Evolutionary conservation across 2,888 invertebrate species (phyloP).

Genomic region (Saturnia pavonia): DNA sequence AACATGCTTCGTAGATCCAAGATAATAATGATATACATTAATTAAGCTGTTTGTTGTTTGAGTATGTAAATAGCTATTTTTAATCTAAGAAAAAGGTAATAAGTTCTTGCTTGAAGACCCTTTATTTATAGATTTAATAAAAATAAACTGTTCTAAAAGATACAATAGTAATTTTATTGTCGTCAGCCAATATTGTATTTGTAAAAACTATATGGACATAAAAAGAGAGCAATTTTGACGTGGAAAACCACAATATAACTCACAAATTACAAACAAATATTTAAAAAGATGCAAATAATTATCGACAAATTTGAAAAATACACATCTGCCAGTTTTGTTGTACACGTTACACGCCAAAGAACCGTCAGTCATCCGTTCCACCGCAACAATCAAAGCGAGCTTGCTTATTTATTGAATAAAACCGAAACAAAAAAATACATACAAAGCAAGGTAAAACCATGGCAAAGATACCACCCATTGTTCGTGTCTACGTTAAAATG

Average conservation of each 20-base stretch:
- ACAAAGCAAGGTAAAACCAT: slow-evolving; percentile 1
- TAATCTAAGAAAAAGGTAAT: no score
- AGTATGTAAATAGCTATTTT: no score
- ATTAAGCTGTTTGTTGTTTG: no score
- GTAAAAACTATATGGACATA: no score
- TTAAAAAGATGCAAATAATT: neutral
- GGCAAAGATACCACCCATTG: slow-evolving; percentile 11
- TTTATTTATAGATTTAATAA: no score
- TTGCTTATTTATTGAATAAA: slow-evolving; percentile 10
- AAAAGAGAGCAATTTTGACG: no score
- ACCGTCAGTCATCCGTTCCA: slow-evolving; percentile 8
- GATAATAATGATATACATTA: no score
- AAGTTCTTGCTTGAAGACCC: no score
- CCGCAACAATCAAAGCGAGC: slow-evolving; percentile 13
- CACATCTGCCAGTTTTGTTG: neutral
- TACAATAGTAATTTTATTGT: no score
- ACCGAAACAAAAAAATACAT: neutral
- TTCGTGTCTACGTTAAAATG: slow-evolving; percentile 4
- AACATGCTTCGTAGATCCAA: no score
- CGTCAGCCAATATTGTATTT: no score
- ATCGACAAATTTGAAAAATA: neutral
- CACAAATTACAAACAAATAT: neutral
- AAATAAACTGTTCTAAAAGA: no score
- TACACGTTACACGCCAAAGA: neutral
- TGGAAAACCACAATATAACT: neutral